Evolutionary conservation across 2,888 invertebrate species (phyloP).

Genomic region (Amphimallon solstitiale): DNA sequence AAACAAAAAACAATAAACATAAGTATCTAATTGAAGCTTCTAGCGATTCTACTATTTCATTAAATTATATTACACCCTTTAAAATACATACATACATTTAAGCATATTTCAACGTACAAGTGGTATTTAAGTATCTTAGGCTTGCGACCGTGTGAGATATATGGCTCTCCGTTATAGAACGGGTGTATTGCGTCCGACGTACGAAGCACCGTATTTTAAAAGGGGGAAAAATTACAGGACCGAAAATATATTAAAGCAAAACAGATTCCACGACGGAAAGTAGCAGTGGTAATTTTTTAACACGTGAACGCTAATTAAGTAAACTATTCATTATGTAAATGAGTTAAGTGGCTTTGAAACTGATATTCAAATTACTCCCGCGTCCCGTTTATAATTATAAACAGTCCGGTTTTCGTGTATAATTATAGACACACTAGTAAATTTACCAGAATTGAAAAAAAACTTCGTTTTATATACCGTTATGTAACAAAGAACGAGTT

Average conservation of each 20-base stretch:
- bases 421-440: neutral
- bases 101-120: slow-evolving; percentile 24
- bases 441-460: neutral
- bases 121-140: neutral
- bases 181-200: too few species aligned
- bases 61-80: slow-evolving; percentile 25
- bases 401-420: neutral
- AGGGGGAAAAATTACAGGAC: neutral
- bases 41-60: slow-evolving; percentile 31
- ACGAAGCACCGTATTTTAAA: neutral
- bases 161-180: too few species aligned
- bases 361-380: slow-evolving; percentile 14
- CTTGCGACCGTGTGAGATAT: too few species aligned
- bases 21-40: slow-evolving; percentile 21
- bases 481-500: too few species aligned
- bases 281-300: slow-evolving; percentile 28
- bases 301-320: slow-evolving; percentile 26
- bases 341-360: slow-evolving; percentile 16
- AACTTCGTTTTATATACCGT: too few species aligned
- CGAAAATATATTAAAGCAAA: slow-evolving; percentile 1
- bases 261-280: slow-evolving; percentile 18
- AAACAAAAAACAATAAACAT: slow-evolving; percentile 18
- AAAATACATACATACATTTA: slow-evolving; percentile 31
- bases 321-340: slow-evolving; percentile 29
- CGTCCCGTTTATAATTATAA: slow-evolving; percentile 5